phyloP scores from a whole-genome alignment of 2,797 vertebrate species.

The Parauchenoglanis ngamensis region DNA sequence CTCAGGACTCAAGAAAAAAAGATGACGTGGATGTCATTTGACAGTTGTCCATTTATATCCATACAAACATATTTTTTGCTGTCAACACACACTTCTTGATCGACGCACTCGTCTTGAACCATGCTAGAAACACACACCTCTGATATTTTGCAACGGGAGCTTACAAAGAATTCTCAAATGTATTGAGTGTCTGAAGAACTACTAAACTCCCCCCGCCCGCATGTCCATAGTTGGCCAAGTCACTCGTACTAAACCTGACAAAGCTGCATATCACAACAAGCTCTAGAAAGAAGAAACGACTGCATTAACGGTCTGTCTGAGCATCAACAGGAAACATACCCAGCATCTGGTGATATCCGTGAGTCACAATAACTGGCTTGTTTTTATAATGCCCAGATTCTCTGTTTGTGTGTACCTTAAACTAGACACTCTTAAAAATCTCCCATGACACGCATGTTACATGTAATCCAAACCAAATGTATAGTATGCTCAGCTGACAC shows the following conservation, averaged over 20 bases:
- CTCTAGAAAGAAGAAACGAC: neutral
- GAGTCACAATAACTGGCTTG: neutral
- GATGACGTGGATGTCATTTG: no score
- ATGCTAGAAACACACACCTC: no score
- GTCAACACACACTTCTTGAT: neutral
- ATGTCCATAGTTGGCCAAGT: no score
- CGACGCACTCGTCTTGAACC: neutral
- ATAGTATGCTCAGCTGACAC: no score
- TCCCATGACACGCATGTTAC: neutral
- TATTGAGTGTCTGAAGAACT: neutral
- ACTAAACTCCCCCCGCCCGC: no score
- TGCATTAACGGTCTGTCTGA: neutral
- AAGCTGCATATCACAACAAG: neutral
- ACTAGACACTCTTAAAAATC: neutral
- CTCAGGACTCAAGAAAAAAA: no score
- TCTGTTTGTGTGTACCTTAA: neutral
- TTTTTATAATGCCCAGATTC: neutral
- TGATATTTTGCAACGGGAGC: neutral
- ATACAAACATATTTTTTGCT: neutral
- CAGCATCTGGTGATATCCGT: neutral
- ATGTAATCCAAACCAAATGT: neutral
- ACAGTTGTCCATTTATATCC: neutral
- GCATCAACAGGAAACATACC: constrained; percentile 2
- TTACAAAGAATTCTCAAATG: neutral
- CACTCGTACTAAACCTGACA: neutral